phyloP scores from a whole-genome alignment of 2,797 vertebrate species.

The Lepidocolaptes lacrymiger region DNA sequence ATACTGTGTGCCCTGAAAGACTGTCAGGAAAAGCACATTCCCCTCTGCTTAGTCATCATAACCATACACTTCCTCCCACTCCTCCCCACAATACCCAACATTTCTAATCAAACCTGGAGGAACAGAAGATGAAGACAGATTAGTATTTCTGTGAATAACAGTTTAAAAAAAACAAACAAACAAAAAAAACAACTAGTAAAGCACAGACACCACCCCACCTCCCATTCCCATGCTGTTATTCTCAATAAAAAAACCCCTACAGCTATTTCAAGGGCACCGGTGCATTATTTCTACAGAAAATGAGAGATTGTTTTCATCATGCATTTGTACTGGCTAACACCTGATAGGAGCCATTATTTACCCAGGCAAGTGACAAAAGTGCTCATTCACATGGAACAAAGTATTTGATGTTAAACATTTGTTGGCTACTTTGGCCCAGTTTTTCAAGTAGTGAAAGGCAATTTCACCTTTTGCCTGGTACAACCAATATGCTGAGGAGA shows the following conservation, averaged over 20 bases:
- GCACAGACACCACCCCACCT: not conserved
- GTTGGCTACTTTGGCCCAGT: conserved; percentile 23
- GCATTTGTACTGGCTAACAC: not conserved
- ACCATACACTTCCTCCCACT: not conserved
- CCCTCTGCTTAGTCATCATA: conserved; percentile 16
- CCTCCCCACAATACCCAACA: not conserved
- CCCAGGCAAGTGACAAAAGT: not conserved
- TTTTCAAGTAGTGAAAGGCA: conserved; percentile 50
- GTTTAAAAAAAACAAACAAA: accelerated
- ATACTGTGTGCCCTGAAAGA: conserved; percentile 30
- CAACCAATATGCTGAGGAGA: not conserved
- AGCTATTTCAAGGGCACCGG: conserved; percentile 22
- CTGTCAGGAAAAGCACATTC: not conserved
- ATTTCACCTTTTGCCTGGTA: conserved; percentile 2
- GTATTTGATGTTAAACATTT: conserved; percentile 37
- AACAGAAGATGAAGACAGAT: not conserved
- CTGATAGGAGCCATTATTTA: conserved; percentile 3
- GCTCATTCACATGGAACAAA: conserved; percentile 17
- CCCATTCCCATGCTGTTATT: not conserved
- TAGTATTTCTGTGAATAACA: conserved; percentile 9
- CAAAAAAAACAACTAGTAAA: not conserved
- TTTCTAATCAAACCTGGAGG: conserved; percentile 30
- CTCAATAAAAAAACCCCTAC: conserved; percentile 9
- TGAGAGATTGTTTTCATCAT: conserved; percentile 11
- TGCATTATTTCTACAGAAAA: conserved; percentile 39